Evolutionary conservation across 2,888 invertebrate genomes (phyloP).

Genomic region (Pomacea canaliculata): DNA sequence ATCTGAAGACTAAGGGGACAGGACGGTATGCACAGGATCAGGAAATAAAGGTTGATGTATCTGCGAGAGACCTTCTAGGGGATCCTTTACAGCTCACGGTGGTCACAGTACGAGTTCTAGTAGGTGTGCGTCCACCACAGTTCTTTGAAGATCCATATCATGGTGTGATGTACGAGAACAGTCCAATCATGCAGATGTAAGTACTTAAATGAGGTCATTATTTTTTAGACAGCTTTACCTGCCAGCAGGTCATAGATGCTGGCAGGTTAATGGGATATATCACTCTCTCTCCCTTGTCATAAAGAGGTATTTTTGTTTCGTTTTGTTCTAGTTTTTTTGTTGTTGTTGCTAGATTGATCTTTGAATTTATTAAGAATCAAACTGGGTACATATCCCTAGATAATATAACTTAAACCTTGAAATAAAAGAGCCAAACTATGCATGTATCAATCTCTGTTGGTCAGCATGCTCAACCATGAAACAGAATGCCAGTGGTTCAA

Average conservation of each 20-base stretch:
- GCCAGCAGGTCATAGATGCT: no score
- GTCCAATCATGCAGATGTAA: conserved; percentile 97
- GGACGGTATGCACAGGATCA: conserved; percentile 76
- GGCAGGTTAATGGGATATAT: not conserved
- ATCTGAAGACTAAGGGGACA: conserved; percentile 47
- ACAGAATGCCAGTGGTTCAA: no score
- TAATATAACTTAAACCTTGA: no score
- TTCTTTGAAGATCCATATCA: conserved; percentile 96
- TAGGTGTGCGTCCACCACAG: conserved; percentile 97
- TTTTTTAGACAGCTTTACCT: no score
- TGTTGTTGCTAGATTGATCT: not conserved
- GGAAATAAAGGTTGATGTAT: conserved; percentile 96
- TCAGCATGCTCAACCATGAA: no score
- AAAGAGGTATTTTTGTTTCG: not conserved
- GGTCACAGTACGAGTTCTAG: conserved; percentile 79
- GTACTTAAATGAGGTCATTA: conserved; percentile 24
- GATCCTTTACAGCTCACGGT: conserved; percentile 33
- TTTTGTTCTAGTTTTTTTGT: not conserved
- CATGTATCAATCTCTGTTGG: no score
- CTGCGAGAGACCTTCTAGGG: conserved; percentile 74
- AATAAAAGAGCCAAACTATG: no score
- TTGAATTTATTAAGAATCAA: no score
- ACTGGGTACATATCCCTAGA: no score
- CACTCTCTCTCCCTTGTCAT: not conserved
- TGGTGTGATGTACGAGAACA: conserved; percentile 96